Evolutionary conservation across 64 coral and sea anemone species (phyloP), one percentile per base, ranked within the genome.

Genomic region (Dendronephthya gigantea): DNA sequence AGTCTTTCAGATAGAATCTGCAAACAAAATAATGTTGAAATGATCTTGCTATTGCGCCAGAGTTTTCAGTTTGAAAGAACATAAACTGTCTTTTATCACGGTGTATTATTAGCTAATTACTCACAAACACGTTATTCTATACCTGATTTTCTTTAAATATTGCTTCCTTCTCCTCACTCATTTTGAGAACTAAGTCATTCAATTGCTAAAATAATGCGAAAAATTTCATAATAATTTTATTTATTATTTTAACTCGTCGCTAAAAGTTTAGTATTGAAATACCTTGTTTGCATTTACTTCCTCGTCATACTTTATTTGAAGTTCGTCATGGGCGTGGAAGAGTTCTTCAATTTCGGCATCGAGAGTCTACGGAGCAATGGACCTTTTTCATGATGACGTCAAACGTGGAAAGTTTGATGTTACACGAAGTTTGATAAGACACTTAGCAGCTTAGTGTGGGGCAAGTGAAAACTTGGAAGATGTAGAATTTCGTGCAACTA

Each of bases 301-400:
- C 49, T 98, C 92, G 56, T 98, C 93, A 70, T 98, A 98, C 48
- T 98, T 98, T 48, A 82, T 87, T 87, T 98, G 91, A 35, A 98
- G 68, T 41, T 98, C 95, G 68, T 98, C 95, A 34, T 98, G 95
- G 2, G 92, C 92, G 40, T 91, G 93, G 62, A 98, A 98, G 1
- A 98, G 86, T 22, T 98, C 95, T 81, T 98, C 95, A 30, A 98
- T 98, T 55, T 98, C 95, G 16, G 95, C 87, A 48, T 98, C 95
- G 47, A 93, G 89, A 52, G 87, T 87, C 95, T 98, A 49, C 87
- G 9, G 31, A 7, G 79, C 15, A 17, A 38, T 82, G n/a, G n/a
- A n/a, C n/a, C n/a, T n/a, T n/a, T n/a, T n/a, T n/a, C n/a, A n/a
- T n/a, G n/a, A n/a, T n/a, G n/a, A n/a, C n/a, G n/a, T n/a, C n/a